Conservation (phyloP, 2,888 invertebrate species). For the Torymus texanus region DNA sequence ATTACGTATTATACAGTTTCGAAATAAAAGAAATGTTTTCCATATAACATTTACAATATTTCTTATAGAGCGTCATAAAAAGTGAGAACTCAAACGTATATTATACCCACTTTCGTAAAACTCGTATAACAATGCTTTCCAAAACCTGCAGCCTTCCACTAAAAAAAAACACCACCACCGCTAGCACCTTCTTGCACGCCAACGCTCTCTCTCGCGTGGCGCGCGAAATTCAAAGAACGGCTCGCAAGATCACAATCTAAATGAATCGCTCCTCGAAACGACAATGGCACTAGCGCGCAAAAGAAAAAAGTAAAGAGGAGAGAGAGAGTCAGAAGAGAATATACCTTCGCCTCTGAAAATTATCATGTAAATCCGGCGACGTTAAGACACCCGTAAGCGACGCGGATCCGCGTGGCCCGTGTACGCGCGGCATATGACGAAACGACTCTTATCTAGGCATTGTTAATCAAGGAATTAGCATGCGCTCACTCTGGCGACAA, state of each 20-base stretch:
- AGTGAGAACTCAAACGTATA: no score
- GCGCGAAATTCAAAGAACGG: background rate
- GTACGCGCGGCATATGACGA: slow-evolving; percentile 63
- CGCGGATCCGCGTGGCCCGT: background rate
- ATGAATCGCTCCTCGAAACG: background rate
- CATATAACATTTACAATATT: no score
- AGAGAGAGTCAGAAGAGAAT: background rate
- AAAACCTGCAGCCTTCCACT: background rate
- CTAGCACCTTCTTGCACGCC: background rate
- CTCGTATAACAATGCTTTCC: background rate
- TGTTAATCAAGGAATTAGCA: slow-evolving; percentile 73
- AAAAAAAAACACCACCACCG: background rate
- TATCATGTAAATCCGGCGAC: slow-evolving; percentile 66
- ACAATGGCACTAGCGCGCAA: background rate
- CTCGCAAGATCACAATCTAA: no score
- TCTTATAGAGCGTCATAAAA: no score
- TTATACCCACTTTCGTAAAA: background rate
- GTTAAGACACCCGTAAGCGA: slow-evolving; percentile 61
- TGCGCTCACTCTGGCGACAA: slow-evolving; percentile 66
- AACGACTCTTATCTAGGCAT: slow-evolving; percentile 64
- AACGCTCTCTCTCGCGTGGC: background rate
- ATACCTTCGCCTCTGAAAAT: slow-evolving; percentile 54
- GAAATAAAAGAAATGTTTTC: no score
- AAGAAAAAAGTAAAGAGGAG: background rate
- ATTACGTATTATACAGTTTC: no score